These are phyloP conservation scores for Gallinago jamesoni DNA, from an alignment of 2,113 vertebrate species.

Conservation along the genomic window DNA sequence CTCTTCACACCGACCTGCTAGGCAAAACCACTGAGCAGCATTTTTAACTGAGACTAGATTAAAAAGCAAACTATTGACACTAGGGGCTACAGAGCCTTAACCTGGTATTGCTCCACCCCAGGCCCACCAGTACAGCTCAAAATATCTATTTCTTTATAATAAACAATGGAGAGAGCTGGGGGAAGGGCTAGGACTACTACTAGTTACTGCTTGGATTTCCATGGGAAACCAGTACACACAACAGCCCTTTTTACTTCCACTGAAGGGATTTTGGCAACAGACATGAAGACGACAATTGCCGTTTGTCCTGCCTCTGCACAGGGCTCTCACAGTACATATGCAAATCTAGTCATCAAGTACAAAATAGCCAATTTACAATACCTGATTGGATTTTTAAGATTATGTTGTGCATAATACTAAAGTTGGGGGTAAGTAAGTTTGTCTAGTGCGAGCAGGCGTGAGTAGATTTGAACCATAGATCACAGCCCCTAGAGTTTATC, in stretches of 20 bases:
- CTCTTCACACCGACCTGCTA: not conserved
- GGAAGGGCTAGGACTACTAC: slow-evolving; percentile 48
- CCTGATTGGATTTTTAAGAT: slow-evolving; percentile 49
- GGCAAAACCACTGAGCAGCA: not conserved
- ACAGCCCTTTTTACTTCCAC: slow-evolving; percentile 59
- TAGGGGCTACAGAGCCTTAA: not conserved
- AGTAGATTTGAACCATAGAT: slow-evolving; percentile 4
- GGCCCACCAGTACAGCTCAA: slow-evolving; percentile 16
- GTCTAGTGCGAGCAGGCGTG: slow-evolving; percentile 40
- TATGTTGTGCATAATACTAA: slow-evolving; percentile 67
- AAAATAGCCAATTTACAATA: slow-evolving; percentile 66
- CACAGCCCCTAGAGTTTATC: slow-evolving; percentile 20
- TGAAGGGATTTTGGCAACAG: slow-evolving; percentile 55
- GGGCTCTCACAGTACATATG: slow-evolving; percentile 50
- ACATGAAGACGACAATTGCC: slow-evolving; percentile 37
- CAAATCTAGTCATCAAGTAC: slow-evolving; percentile 54
- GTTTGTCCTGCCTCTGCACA: slow-evolving; percentile 53
- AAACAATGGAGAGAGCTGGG: slow-evolving; percentile 7
- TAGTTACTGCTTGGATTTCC: slow-evolving; percentile 62
- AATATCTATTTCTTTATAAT: slow-evolving; percentile 5
- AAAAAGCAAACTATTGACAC: slow-evolving; percentile 26
- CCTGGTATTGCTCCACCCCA: not conserved
- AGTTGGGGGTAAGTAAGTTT: slow-evolving; percentile 26
- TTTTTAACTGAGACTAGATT: not conserved
- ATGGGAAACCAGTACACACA: slow-evolving; percentile 58